Evolutionary conservation across 2,113 vertebrate species (phyloP).

Genomic region (Cryptomyrus ogoouensis): DNA sequence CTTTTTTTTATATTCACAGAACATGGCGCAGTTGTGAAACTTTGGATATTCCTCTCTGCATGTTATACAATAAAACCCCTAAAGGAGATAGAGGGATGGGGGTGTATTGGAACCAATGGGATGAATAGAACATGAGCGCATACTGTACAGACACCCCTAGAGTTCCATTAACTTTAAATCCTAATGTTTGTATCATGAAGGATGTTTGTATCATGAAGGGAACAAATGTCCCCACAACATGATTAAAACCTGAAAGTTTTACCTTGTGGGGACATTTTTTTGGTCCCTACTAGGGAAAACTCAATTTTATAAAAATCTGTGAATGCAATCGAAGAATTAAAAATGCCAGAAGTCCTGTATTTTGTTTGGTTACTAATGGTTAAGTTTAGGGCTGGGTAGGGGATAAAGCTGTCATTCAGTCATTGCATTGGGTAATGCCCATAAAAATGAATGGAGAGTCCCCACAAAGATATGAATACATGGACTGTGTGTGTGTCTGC

Average conservation of each 20-base stretch:
- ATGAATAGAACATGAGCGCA: background rate
- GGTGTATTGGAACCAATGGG: background rate
- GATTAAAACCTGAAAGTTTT: background rate
- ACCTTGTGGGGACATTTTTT: background rate
- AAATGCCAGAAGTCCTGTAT: background rate
- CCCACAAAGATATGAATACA: background rate
- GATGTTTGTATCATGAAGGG: background rate
- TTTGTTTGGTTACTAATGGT: too few relatives aligned
- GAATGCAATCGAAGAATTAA: background rate
- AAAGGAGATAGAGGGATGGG: background rate
- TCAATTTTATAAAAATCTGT: background rate
- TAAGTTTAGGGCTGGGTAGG: too few relatives aligned
- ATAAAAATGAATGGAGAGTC: background rate
- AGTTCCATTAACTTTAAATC: background rate
- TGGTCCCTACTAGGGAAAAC: background rate
- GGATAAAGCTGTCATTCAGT: too few relatives aligned
- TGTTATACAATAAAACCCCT: background rate
- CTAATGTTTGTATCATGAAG: background rate
- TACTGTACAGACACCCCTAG: background rate
- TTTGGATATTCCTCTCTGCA: background rate
- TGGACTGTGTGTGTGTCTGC: background rate
- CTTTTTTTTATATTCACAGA: background rate
- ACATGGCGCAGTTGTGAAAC: background rate
- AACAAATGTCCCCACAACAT: background rate
- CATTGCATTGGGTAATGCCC: too few relatives aligned